Percentiles rank a stretch among this genome's conserved stretches.
These are phyloP conservation scores for Panthera tigris DNA, from an alignment of 2,113 vertebrate species.

Conservation along the genomic window DNA sequence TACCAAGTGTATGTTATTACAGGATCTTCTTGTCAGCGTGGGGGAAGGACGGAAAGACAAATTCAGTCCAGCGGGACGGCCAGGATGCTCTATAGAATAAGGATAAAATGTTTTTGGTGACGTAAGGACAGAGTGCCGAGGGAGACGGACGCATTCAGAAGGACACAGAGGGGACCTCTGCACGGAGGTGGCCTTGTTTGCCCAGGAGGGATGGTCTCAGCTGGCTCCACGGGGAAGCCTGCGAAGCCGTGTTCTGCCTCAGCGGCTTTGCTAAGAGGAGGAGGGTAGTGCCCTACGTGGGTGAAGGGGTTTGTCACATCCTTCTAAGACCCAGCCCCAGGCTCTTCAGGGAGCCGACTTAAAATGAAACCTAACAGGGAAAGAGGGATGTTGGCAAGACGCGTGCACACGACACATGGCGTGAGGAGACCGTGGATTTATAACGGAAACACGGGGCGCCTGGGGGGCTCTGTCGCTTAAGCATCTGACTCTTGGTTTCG, in stretches of 20 bases:
- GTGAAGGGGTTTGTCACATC: not conserved
- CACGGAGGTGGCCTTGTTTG: not conserved
- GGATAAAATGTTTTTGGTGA: not conserved
- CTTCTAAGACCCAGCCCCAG: not conserved
- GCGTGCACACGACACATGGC: not conserved
- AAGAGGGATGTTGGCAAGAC: not conserved
- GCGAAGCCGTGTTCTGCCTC: not conserved
- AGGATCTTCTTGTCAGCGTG: not conserved
- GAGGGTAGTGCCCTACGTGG: not conserved
- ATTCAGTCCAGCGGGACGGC: not conserved
- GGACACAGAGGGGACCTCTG: not conserved
- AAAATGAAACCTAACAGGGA: not conserved
- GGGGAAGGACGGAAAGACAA: not conserved
- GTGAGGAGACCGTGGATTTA: not conserved
- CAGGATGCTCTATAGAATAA: not conserved
- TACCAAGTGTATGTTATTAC: not conserved
- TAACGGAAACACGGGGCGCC: not conserved
- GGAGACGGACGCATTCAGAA: conserved; percentile 43
- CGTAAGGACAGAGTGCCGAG: not conserved
- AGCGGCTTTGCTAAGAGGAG: not conserved
- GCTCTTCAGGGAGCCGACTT: not conserved
- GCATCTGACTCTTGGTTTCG: no score
- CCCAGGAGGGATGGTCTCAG: conserved; percentile 17
- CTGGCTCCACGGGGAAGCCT: not conserved
- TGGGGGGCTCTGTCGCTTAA: no score